phyloP scores from a whole-genome alignment of 1,140 invertebrate genomes.

The Papilio aristodemus region DNA sequence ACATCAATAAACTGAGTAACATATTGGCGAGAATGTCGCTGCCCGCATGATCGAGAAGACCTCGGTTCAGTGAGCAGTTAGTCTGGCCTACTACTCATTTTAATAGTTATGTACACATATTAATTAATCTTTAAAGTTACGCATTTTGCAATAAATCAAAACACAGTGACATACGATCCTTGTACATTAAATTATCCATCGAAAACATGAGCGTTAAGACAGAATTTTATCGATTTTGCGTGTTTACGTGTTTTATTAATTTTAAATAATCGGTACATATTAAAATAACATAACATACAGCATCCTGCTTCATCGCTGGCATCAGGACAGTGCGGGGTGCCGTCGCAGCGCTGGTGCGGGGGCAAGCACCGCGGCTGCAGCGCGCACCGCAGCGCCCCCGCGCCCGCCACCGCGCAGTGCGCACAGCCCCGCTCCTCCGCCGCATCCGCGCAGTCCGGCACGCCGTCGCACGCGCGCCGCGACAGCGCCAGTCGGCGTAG shows the following conservation, averaged over 20 bases:
- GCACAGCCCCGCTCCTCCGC: conserved; percentile 89
- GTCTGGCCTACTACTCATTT: conserved; percentile 5
- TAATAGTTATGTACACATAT: background rate
- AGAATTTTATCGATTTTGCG: too few relatives aligned
- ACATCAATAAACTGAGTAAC: too few relatives aligned
- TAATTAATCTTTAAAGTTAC: background rate
- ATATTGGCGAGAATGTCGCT: conserved; percentile 14
- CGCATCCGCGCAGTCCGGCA: conserved; percentile 91
- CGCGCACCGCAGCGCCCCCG: conserved; percentile 86
- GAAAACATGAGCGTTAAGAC: too few relatives aligned
- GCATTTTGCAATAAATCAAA: background rate
- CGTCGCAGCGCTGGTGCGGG: conserved; percentile 87
- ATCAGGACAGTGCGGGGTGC: conserved; percentile 90
- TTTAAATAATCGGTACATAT: background rate
- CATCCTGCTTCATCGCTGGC: conserved; percentile 93
- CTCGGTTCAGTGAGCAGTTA: background rate
- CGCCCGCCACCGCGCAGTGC: conserved; percentile 85
- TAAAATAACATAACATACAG: conserved; percentile 81
- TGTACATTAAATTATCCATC: too few relatives aligned
- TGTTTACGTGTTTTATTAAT: too few relatives aligned
- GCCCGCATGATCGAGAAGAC: conserved; percentile 14
- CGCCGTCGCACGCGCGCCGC: conserved; percentile 90
- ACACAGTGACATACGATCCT: background rate
- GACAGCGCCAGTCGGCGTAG: conserved; percentile 86
- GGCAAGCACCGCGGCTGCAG: conserved; percentile 88